Evolutionary conservation across 2,113 vertebrate species (phyloP).

Genomic region (Sceloporus tristichus): DNA sequence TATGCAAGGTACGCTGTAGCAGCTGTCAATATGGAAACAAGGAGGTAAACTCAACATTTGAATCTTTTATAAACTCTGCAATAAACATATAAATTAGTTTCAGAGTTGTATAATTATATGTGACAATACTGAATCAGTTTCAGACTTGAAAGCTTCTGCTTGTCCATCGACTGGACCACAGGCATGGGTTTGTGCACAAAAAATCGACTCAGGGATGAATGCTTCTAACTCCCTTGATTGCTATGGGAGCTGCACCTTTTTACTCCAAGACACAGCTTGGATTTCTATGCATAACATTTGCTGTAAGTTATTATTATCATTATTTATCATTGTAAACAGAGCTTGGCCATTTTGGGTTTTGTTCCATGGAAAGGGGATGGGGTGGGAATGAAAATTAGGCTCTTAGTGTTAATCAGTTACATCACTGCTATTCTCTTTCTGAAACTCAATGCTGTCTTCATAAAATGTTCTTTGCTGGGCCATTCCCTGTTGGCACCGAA

Average conservation of each 20-base stretch:
- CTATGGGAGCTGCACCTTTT: conserved; percentile 10
- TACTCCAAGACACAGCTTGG: conserved; percentile 3
- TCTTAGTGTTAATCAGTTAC: conserved; percentile 30
- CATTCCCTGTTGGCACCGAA: conserved; percentile 24
- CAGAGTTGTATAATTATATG: conserved; percentile 35
- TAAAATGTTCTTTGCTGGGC: background rate
- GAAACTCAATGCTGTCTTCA: conserved; percentile 19
- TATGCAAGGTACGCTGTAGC: background rate
- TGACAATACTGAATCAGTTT: conserved; percentile 13
- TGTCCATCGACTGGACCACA: background rate
- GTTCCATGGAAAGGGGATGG: conserved; percentile 29
- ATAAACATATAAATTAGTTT: background rate
- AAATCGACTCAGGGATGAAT: conserved; percentile 34
- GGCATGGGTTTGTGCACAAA: conserved; percentile 7
- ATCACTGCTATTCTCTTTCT: background rate
- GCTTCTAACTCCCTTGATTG: conserved; percentile 7
- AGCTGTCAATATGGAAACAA: conserved; percentile 3
- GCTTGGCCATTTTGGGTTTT: conserved; percentile 38
- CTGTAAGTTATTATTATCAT: conserved; percentile 35
- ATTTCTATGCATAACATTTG: conserved; percentile 4
- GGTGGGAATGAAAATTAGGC: conserved; percentile 27
- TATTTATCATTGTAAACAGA: conserved; percentile 43
- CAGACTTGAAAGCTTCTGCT: conserved; percentile 19
- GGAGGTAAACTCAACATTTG: background rate
- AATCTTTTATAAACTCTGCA: background rate